A percentile compares a stretch with the other conserved stretches of the same genome.
These are phyloP conservation scores for Pelecanoides urinatrix DNA, from an alignment of 2,113 vertebrate species.

Conservation along the genomic window DNA sequence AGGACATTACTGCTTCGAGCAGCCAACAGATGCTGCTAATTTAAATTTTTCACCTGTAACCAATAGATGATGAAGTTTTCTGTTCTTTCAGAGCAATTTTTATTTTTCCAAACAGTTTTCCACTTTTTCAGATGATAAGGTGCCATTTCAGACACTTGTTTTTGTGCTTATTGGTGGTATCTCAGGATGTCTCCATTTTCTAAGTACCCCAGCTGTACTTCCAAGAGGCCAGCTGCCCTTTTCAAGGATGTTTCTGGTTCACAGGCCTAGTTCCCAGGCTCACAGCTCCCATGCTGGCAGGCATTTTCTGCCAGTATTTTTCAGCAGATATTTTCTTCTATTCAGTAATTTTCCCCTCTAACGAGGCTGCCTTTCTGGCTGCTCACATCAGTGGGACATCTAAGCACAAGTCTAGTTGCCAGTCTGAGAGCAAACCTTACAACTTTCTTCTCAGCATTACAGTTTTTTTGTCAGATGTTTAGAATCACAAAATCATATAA, in stretches of 20 bases:
- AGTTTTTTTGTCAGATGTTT: background rate
- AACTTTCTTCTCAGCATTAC: background rate
- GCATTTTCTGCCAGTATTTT: background rate
- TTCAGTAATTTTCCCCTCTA: background rate
- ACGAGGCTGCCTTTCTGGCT: background rate
- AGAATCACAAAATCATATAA: background rate
- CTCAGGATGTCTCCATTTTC: background rate
- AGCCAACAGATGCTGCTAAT: background rate
- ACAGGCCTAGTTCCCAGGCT: background rate
- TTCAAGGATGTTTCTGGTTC: background rate
- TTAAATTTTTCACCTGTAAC: background rate
- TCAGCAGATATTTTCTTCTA: background rate
- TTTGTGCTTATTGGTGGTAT: background rate
- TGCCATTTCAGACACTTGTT: background rate
- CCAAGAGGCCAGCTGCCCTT: background rate
- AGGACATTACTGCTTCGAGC: background rate
- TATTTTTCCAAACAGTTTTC: background rate
- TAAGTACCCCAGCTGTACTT: background rate
- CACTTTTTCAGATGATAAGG: background rate
- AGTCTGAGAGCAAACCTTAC: constrained; percentile 9
- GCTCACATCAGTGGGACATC: background rate
- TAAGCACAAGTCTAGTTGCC: background rate
- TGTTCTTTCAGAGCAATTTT: background rate
- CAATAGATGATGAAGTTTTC: background rate
- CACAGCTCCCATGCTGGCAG: background rate